Evolutionary conservation across 2,113 vertebrate species (phyloP).

Genomic region (Rallus limicola): DNA sequence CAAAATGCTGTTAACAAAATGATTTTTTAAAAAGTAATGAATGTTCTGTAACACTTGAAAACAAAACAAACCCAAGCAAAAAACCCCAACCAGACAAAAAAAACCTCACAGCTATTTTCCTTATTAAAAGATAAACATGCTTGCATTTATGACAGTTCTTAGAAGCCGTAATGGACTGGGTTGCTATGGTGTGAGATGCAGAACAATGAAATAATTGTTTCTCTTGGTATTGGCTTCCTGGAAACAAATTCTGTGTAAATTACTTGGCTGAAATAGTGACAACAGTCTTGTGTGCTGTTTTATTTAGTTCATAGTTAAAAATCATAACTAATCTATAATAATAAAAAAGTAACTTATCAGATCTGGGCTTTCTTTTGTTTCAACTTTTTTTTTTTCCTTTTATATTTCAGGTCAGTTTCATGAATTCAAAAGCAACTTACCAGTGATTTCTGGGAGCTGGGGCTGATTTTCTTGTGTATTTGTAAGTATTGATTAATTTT

Average conservation of each 20-base stretch:
- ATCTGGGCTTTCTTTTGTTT: constrained; percentile 3
- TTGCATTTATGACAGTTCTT: constrained; percentile 54
- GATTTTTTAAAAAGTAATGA: background rate
- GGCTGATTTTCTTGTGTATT: constrained; percentile 89
- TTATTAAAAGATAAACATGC: constrained; percentile 55
- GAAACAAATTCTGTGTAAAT: constrained; percentile 65
- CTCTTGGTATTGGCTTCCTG: constrained; percentile 60
- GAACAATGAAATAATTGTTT: constrained; percentile 71
- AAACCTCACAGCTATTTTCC: constrained; percentile 4
- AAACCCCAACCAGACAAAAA: background rate
- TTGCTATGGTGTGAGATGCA: constrained; percentile 57
- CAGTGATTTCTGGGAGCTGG: constrained; percentile 95
- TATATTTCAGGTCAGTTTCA: constrained; percentile 90
- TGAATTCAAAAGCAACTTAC: constrained; percentile 91
- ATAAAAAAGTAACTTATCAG: background rate
- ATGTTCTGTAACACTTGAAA: constrained; percentile 15
- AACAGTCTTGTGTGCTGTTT: constrained; percentile 33
- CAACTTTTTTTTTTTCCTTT: constrained; percentile 37
- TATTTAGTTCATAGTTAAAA: constrained; percentile 28
- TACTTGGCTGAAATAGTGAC: constrained; percentile 40
- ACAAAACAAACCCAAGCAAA: background rate
- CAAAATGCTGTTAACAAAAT: constrained; percentile 27
- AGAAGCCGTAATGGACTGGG: constrained; percentile 44
- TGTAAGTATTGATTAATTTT: constrained; percentile 87
- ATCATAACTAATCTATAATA: background rate